Evolutionary conservation across 2,888 invertebrate genomes (phyloP).

Genomic region (Andricus quercusramuli): DNA sequence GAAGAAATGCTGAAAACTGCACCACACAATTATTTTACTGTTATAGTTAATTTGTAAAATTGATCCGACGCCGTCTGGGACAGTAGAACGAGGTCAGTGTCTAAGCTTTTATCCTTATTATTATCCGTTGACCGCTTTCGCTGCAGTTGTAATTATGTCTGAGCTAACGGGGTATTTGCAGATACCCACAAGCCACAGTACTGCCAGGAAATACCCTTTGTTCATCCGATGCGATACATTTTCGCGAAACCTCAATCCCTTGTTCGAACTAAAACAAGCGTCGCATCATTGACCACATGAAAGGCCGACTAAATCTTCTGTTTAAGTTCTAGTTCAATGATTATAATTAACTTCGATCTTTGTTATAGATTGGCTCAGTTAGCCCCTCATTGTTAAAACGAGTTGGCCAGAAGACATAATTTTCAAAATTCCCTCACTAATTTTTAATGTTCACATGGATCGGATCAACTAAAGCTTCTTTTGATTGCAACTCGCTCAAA

Average conservation of each 20-base stretch:
- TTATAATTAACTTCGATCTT: not conserved
- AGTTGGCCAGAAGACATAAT: too few relatives aligned
- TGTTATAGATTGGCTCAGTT: too few relatives aligned
- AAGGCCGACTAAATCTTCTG: not conserved
- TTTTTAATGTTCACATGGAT: too few relatives aligned
- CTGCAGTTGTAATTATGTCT: conserved; percentile 9
- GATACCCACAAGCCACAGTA: conserved; percentile 23
- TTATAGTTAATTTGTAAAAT: not conserved
- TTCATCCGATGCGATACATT: conserved; percentile 33
- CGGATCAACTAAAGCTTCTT: too few relatives aligned
- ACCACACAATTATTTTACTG: not conserved
- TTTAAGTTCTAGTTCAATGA: not conserved
- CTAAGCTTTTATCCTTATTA: conserved; percentile 26
- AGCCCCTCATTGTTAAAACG: too few relatives aligned
- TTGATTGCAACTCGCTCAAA: too few relatives aligned
- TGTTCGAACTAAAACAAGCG: conserved; percentile 34
- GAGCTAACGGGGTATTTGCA: conserved; percentile 27
- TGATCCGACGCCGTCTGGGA: not conserved
- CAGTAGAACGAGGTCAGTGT: conserved; percentile 16
- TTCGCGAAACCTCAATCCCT: conserved; percentile 1
- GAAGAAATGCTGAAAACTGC: not conserved
- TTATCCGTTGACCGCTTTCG: conserved; percentile 1
- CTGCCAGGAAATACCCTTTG: conserved; percentile 29
- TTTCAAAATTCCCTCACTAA: too few relatives aligned
- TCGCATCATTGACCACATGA: conserved; percentile 28